Percentiles rank a stretch among this genome's conserved stretches.
These are phyloP conservation scores for Meandrusa payeni DNA, from an alignment of 2,888 invertebrate genomes.

Conservation along the genomic window DNA sequence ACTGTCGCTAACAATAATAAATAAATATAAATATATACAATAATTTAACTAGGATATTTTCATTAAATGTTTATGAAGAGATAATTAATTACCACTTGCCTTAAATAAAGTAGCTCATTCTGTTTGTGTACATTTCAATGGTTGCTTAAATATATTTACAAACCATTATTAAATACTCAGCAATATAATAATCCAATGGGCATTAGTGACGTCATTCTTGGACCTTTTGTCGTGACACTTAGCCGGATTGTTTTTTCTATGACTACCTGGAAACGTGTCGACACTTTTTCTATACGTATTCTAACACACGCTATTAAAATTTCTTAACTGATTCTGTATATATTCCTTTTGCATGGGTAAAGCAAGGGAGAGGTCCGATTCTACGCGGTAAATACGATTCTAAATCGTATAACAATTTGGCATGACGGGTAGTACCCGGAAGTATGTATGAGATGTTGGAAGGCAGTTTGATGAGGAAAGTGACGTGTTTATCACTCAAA, in stretches of 20 bases:
- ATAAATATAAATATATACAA: too few relatives aligned
- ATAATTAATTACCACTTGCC: too few relatives aligned
- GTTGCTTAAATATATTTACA: too few relatives aligned
- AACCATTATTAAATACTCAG: too few relatives aligned
- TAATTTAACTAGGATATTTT: too few relatives aligned
- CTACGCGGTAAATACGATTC: conserved; percentile 61
- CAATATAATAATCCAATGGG: too few relatives aligned
- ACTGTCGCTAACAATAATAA: too few relatives aligned
- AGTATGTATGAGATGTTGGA: conserved; percentile 55
- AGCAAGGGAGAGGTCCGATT: conserved; percentile 58
- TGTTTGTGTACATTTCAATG: too few relatives aligned
- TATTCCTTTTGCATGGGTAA: conserved; percentile 28
- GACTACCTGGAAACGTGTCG: conserved; percentile 38
- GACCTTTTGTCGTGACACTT: conserved; percentile 23
- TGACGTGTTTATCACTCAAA: conserved; percentile 64
- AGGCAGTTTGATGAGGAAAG: conserved; percentile 60
- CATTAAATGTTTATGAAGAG: too few relatives aligned
- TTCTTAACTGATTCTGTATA: conserved; percentile 37
- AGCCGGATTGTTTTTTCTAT: conserved; percentile 23
- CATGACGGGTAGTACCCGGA: conserved; percentile 54
- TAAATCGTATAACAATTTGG: conserved; percentile 46
- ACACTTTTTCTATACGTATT: conserved; percentile 48
- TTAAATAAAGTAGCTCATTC: too few relatives aligned
- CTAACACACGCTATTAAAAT: conserved; percentile 55
- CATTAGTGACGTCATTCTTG: conserved; percentile 13